Evolutionary conservation across 2,888 invertebrate genomes (phyloP).

Genomic region (Erebia ligea): DNA sequence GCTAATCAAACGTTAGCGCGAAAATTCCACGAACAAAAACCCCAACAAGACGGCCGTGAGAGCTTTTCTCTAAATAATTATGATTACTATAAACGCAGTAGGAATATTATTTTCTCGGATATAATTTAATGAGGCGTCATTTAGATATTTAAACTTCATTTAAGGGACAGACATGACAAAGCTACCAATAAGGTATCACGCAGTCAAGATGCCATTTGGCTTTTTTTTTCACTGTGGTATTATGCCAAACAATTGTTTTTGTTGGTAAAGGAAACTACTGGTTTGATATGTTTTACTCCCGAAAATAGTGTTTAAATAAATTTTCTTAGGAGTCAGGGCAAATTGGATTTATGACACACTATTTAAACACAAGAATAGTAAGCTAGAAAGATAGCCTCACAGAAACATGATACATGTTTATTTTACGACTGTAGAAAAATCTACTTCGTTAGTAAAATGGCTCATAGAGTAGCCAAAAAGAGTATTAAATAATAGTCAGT

Average conservation of each 20-base stretch:
- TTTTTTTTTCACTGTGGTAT: no score
- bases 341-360: background rate
- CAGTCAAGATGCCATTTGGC: background rate
- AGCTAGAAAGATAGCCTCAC: no score
- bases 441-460: no score
- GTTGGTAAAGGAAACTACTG: no score
- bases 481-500: background rate
- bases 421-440: no score
- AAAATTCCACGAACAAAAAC: background rate
- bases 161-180: background rate
- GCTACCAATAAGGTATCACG: background rate
- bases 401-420: no score
- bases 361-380: background rate
- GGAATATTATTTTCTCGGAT: conserved; percentile 15
- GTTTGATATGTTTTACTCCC: no score
- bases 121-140: background rate
- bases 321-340: no score
- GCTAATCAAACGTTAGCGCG: conserved; percentile 2
- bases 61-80: background rate
- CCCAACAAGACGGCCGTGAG: background rate
- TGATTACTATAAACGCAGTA: background rate
- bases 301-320: no score
- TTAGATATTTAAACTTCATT: background rate
- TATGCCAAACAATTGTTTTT: no score
- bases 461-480: no score